Evolutionary conservation across 2,888 invertebrate species (phyloP), one percentile per base, ranked within the genome.

Genomic region (Pristionchus exspectatus): DNA sequence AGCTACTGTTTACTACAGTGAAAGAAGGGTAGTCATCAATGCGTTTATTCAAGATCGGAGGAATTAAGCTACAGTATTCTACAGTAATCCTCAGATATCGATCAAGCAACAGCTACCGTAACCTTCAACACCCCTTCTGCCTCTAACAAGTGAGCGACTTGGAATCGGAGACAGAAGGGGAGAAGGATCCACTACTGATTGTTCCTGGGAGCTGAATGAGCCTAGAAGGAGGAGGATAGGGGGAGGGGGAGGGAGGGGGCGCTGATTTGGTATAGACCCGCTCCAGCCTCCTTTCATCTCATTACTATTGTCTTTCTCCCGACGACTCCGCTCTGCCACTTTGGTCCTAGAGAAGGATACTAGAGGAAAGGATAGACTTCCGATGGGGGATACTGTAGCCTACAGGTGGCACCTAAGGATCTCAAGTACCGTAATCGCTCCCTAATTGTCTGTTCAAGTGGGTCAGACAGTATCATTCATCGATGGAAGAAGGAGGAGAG

Each of bases 291-390:
- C 81, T 54, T 81, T 84, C 59, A 84, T 84, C 56, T 84, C 84
- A 84, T 84, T 84, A 84, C 56, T 84, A 84, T 84, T 84, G 84
- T 84, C 84, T 84, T 84, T 84, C 84, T 56, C 50, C 84, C 59
- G 3, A 3, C 59, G 56, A 30, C 84, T 56, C 18, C 56, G 44
- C 44, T 56, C 16, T 24, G n/a, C 21, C 33, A 44, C 59, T 59
- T 59, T 59, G 30, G 33, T 33, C 44, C 33, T 38, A 24, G 33
- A 77, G 44, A 50, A 50, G 77, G 33, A 77, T 38, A 7, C 77
- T 30, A 77, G 77, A 33, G 77, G 54, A 27, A 24, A 50, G 44
- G 10, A 12, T 3, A 50, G 44, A 50, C 44, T 50, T 50, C 44
- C 44, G 44, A 50, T 50, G 44, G 44, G 44, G 10, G 83, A 14